Percentiles rank a stretch among this genome's conserved stretches.
These are phyloP conservation scores for Dermochelys coriacea DNA, from an alignment of 2,797 vertebrate species.

Conservation along the genomic window DNA sequence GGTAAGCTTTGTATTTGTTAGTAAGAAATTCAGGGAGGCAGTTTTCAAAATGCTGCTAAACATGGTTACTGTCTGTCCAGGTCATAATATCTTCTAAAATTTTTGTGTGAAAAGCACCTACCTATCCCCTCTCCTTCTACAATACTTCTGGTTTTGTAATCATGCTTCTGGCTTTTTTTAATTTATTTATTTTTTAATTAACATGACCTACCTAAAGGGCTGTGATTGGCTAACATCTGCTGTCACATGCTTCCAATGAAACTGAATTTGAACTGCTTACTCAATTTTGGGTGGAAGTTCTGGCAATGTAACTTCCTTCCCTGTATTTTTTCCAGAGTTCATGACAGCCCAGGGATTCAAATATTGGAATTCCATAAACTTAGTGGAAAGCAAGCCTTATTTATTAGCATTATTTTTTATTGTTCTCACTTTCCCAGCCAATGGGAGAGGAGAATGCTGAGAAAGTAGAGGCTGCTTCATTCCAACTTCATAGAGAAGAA, in stretches of 20 bases:
- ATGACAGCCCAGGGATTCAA: constrained; percentile 65
- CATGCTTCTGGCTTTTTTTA: constrained; percentile 5
- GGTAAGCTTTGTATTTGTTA: neutral
- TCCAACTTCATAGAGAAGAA: neutral
- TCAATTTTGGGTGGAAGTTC: constrained; percentile 65
- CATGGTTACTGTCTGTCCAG: neutral
- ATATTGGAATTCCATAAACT: constrained; percentile 54
- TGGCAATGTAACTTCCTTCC: constrained; percentile 72
- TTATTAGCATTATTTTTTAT: constrained; percentile 31
- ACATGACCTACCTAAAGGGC: neutral
- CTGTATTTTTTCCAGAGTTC: constrained; percentile 66
- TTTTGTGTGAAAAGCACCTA: constrained; percentile 6
- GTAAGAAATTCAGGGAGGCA: neutral
- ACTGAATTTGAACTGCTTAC: constrained; percentile 57
- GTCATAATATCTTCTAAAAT: neutral
- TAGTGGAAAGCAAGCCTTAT: neutral
- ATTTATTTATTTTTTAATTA: neutral
- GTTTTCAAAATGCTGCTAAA: neutral
- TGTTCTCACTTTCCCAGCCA: constrained; percentile 21
- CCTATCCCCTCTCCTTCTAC: neutral
- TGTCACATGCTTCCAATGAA: constrained; percentile 48
- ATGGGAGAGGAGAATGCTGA: neutral
- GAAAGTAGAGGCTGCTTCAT: neutral
- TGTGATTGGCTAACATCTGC: constrained; percentile 6
- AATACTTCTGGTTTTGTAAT: neutral